These are phyloP conservation scores for Hemiprocne comata DNA, from an alignment of 2,113 vertebrate genomes.

Conservation along the genomic window DNA sequence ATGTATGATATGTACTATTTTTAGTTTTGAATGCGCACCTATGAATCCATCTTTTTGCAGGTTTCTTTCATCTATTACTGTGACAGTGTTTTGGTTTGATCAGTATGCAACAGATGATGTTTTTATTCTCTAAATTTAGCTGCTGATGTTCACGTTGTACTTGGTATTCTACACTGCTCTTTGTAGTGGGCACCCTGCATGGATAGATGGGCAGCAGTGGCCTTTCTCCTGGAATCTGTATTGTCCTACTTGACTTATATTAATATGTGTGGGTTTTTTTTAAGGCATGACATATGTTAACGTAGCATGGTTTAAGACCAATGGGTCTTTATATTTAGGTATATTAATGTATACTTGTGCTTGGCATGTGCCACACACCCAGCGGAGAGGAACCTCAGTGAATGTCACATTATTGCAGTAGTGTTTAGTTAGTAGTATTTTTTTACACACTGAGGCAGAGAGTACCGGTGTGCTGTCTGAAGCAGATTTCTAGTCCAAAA, in stretches of 20 bases:
- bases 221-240: background rate
- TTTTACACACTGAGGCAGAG: background rate
- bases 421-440: background rate
- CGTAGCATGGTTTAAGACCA: background rate
- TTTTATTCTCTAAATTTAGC: slow-evolving; percentile 50
- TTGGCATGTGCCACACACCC: background rate
- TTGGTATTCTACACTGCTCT: background rate
- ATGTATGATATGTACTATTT: background rate
- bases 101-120: background rate
- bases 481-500: background rate
- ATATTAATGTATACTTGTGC: background rate
- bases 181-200: background rate
- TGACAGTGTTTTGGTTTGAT: slow-evolving; percentile 4
- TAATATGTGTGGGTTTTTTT: background rate
- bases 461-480: background rate
- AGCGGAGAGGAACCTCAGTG: background rate
- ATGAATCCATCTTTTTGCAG: background rate
- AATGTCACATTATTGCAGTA: background rate
- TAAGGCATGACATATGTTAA: background rate
- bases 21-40: background rate
- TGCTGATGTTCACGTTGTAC: background rate
- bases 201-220: background rate
- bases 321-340: background rate
- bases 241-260: background rate
- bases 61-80: background rate